Evolutionary conservation across 2,888 invertebrate genomes (phyloP), one percentile per base, ranked within the genome.

Genomic region (Alviniconcha strummeri): DNA sequence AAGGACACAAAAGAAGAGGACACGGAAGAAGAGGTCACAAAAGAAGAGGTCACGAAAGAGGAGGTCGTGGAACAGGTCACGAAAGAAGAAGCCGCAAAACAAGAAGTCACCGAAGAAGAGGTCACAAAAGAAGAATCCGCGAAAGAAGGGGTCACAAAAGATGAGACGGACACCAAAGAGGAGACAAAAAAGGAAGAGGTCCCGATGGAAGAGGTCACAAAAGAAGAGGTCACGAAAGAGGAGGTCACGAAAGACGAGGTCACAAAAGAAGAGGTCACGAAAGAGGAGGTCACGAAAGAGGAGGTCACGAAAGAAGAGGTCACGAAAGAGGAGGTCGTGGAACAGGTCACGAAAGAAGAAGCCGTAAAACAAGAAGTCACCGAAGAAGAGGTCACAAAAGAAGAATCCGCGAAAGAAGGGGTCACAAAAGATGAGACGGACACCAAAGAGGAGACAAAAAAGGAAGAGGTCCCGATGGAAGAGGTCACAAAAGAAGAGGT

Each of bases 11-110:
- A 36, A 36, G 36, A 36, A 36, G 36, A 36, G 36, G 36, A 1
- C 36, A 36, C 36, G 36, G 3, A 36, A 36, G 36, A 36, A 36
- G 8, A 54, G 19, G 15, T 36, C 15, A 71, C 54, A 56, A 80
- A 82, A 60, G 67, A 36, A 15, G 71, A 75, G 52, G 64, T 54
- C 54, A 83, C 81, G 54, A 67, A 19, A 76, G 19, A 82, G 2
- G 69, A 71, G n/a, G 71, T 57, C 7, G 78, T 55, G 19, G 75
- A 54, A 67, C 17, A 60, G 7, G 77, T 36, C 64, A 67, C 57
- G 55, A 74, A 75, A 54, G 74, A 75, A 75, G 36, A 77, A 57
- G 17, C 52, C 7, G 56, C 52, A n/a, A 54, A 60, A 56, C 5
- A 79, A 64, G 74, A 60, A 64, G 78, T 56, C 55, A 80, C 64